Evolutionary conservation across 2,888 invertebrate species (phyloP), one percentile per base, ranked within the genome.

Genomic region (Catocala nupta): DNA sequence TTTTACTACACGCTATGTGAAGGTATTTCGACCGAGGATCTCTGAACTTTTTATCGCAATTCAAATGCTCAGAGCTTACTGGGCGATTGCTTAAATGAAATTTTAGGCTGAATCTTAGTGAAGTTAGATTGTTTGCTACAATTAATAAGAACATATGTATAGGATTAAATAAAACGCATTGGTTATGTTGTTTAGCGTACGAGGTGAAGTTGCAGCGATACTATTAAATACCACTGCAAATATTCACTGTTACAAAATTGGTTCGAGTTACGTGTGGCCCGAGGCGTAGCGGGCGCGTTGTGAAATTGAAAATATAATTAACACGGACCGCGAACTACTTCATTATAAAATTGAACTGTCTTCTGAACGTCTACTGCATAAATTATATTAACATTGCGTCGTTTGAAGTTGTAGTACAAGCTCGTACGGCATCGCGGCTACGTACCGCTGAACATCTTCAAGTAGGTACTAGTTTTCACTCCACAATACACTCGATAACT

Each of bases 231-330:
- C 77, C 68, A 77, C 71, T 75, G 79, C 80, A 81, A 85, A 84
- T 81, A 84, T 82, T 79, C 75, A 81, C 68, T 81, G 76, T 82
- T 80, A 79, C 70, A 80, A 82, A 84, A 82, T 81, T 78, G 81
- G 73, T 83, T 78, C 65, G 72, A 68, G 72, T 80, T 81, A 79
- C 77, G 71, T 77, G 81, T 80, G 71, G 83, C 88, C 83, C 63
- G 75, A 74, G 86, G 89, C 86, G 74, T 71, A 73, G 68, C 75
- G 74, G 77, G 81, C 81, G 82, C 80, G 82, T 88, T 89, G 86
- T 83, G 85, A 87, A 89, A 90, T 91, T 90, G 88, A 90, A 91
- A 92, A 89, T 88, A 88, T 89, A 90, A 91, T 90, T 90, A 90
- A 88, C 83, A 67, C 73, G 75, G 83, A 87, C 80, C 82, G 75